phyloP scores from a whole-genome alignment of 2,888 invertebrate genomes.

The Bedellia somnulentella region DNA sequence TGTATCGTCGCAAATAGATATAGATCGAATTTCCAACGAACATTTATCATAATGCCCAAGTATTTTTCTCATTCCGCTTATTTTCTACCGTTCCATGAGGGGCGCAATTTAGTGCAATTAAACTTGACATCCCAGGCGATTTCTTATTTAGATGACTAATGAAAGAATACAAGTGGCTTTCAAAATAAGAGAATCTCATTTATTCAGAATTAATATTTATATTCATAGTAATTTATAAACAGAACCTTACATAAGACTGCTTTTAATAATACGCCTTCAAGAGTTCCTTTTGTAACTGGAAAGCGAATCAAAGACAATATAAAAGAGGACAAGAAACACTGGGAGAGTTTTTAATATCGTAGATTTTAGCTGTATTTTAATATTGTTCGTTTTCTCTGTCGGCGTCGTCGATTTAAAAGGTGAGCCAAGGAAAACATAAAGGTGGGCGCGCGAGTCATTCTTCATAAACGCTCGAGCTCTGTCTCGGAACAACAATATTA shows the following conservation, averaged over 20 bases:
- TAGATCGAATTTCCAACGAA: not conserved
- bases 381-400: not conserved
- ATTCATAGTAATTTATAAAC: no score
- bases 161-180: no score
- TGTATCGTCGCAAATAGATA: not conserved
- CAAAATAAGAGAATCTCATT: no score
- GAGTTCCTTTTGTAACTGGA: no score
- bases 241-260: no score
- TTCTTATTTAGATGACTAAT: constrained; percentile 3
- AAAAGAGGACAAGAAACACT: no score
- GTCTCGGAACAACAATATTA: no score
- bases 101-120: constrained; percentile 2
- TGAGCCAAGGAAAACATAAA: constrained; percentile 1
- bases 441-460: constrained; percentile 2
- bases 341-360: no score
- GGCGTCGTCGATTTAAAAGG: constrained; percentile 5
- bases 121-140: constrained; percentile 1
- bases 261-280: no score
- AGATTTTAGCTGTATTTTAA: no score
- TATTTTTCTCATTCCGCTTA: not conserved
- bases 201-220: no score
- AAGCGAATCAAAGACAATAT: no score
- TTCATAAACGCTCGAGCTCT: constrained; percentile 4
- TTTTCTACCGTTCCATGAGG: not conserved
- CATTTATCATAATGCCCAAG: not conserved